A percentile compares a stretch with the other conserved stretches of the same genome.
Evolutionary conservation across 92 coral and sea anemone species (phyloP).

Genomic region (Anthopleura xanthogrammica): DNA sequence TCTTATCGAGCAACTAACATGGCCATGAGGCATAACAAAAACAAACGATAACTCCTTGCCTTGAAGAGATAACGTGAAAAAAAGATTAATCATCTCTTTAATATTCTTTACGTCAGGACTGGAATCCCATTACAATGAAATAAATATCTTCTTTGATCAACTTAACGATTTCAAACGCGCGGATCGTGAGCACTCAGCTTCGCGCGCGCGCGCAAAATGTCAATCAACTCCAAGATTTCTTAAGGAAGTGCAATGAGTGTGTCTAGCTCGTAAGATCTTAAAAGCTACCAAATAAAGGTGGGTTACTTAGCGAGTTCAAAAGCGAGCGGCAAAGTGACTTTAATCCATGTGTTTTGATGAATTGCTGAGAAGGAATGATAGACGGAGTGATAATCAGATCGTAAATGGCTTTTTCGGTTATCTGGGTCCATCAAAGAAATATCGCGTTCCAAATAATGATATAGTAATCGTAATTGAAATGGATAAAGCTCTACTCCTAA

Average conservation of each 20-base stretch:
- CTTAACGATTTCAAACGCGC: too few species aligned
- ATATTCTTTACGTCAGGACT: background rate
- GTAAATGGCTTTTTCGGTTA: background rate
- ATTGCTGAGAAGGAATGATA: conserved; percentile 19
- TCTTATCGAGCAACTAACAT: background rate
- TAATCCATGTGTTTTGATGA: conserved; percentile 1
- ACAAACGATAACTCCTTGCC: too few species aligned
- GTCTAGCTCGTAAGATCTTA: background rate
- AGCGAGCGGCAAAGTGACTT: conserved; percentile 14
- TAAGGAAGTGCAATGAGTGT: background rate
- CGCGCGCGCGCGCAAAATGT: too few species aligned
- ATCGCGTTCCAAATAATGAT: conserved; percentile 8
- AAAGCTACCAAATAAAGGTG: background rate
- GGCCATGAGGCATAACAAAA: background rate
- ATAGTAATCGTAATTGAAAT: background rate
- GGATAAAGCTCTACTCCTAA: too few species aligned
- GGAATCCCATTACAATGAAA: background rate
- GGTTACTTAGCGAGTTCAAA: conserved; percentile 11
- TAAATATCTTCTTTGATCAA: too few species aligned
- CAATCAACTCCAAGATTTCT: too few species aligned
- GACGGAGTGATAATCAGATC: conserved; percentile 13
- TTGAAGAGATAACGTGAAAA: background rate
- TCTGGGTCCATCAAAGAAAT: background rate
- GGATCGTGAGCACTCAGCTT: too few species aligned
- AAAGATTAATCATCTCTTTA: too few species aligned